These are phyloP conservation scores for Drosophila nigricruria DNA, from an alignment of 2,888 invertebrate species.

Conservation along the genomic window DNA sequence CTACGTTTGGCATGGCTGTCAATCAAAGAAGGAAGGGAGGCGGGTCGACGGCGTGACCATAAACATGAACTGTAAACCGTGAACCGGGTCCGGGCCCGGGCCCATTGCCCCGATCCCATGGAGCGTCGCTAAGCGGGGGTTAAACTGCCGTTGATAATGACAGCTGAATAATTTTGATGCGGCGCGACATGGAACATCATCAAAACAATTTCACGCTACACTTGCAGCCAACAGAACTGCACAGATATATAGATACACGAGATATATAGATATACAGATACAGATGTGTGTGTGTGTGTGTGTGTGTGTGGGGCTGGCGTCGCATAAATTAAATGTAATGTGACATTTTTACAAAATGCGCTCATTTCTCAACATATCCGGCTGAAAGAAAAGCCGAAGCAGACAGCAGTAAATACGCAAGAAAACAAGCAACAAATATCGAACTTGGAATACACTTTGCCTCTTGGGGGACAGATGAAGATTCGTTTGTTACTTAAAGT, in stretches of 20 bases:
- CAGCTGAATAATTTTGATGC: conserved; percentile 59
- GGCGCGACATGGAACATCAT: conserved; percentile 61
- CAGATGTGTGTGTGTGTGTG: conserved; percentile 29
- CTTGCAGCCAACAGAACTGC: conserved; percentile 49
- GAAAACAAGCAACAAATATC: neutral
- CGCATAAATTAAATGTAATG: conserved; percentile 84
- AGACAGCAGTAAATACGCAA: conserved; percentile 14
- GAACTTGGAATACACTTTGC: conserved; percentile 12
- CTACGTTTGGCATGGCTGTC: conserved; percentile 64
- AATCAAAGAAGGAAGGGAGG: conserved; percentile 47
- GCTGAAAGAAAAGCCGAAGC: conserved; percentile 45
- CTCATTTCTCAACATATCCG: conserved; percentile 84
- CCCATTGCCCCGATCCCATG: conserved; percentile 5
- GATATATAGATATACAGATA: too few species aligned
- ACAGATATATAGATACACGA: conserved; percentile 26
- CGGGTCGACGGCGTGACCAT: conserved; percentile 48
- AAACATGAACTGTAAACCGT: conserved; percentile 37
- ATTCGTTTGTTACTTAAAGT: neutral
- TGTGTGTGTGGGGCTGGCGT: conserved; percentile 50
- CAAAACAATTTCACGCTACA: conserved; percentile 74
- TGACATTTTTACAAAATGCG: conserved; percentile 84
- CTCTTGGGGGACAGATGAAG: neutral
- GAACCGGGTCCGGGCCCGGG: conserved; percentile 19
- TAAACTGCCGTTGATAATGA: conserved; percentile 65
- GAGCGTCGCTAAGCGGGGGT: conserved; percentile 51